Percentiles rank a stretch among this genome's conserved stretches.
Evolutionary conservation across 2,113 vertebrate species (phyloP).

Genomic region (Catharus fuscescens): DNA sequence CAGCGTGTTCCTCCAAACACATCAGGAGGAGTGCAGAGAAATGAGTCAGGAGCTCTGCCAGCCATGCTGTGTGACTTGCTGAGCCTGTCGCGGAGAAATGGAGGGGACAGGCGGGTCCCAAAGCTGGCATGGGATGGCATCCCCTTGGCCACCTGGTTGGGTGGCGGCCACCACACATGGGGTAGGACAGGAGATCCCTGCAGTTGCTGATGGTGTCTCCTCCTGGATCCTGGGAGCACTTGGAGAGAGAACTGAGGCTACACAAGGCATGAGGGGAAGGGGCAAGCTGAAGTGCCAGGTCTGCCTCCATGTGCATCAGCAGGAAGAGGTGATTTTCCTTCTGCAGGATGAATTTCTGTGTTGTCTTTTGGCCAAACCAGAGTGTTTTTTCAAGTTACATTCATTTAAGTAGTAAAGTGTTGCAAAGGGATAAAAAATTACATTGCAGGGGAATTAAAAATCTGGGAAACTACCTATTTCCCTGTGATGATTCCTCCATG

Average conservation of each 20-base stretch:
- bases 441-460: background rate
- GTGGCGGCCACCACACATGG: background rate
- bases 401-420: background rate
- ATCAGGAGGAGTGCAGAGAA: constrained; percentile 64
- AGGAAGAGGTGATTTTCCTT: background rate
- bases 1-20: constrained; percentile 61
- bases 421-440: background rate
- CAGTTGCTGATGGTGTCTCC: background rate
- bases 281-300: background rate
- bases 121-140: background rate
- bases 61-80: background rate
- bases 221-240: background rate
- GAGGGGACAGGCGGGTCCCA: background rate
- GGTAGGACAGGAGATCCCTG: background rate
- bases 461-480: background rate
- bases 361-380: background rate
- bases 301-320: background rate
- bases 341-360: background rate
- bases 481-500: background rate
- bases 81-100: background rate
- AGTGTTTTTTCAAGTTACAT: background rate
- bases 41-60: constrained; percentile 59
- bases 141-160: background rate
- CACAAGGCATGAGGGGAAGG: background rate
- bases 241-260: background rate